These are phyloP conservation scores for Ochlodes sylvanus DNA, from an alignment of 2,888 invertebrate species.

Conservation along the genomic window DNA sequence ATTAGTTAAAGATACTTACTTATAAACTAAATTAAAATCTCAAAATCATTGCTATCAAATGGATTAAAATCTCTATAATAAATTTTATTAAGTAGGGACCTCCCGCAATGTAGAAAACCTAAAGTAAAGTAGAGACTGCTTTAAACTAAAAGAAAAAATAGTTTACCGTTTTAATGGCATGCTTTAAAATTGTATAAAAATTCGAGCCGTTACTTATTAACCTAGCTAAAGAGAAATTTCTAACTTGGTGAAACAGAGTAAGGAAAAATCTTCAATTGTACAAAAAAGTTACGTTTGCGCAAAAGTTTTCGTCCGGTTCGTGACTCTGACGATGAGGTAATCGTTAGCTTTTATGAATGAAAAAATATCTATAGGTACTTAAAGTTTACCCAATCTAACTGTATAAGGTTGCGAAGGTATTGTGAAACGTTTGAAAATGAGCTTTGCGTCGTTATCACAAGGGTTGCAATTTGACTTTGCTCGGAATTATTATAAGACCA, in stretches of 20 bases:
- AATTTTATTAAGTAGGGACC: too few species aligned
- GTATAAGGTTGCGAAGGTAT: constrained; percentile 44
- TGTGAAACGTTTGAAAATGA: constrained; percentile 38
- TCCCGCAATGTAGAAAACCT: too few species aligned
- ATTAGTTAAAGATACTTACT: too few species aligned
- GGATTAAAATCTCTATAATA: too few species aligned
- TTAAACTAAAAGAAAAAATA: too few species aligned
- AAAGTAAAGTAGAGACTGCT: too few species aligned
- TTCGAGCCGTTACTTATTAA: too few species aligned
- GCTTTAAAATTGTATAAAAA: too few species aligned
- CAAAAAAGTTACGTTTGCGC: constrained; percentile 44
- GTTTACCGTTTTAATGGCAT: too few species aligned
- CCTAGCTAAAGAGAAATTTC: neutral
- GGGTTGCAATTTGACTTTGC: constrained; percentile 21
- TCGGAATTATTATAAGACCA: constrained; percentile 33
- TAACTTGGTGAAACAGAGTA: neutral
- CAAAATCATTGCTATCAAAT: too few species aligned
- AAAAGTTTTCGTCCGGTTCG: constrained; percentile 56
- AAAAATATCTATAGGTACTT: constrained; percentile 52
- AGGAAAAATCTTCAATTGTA: neutral
- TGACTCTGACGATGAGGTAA: constrained; percentile 63
- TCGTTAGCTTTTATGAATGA: constrained; percentile 67
- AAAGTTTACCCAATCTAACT: constrained; percentile 59
- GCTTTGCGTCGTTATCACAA: constrained; percentile 21
- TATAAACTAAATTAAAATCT: too few species aligned